These are phyloP conservation scores for Griposia aprilina DNA, from an alignment of 2,888 invertebrate genomes.

Conservation along the genomic window DNA sequence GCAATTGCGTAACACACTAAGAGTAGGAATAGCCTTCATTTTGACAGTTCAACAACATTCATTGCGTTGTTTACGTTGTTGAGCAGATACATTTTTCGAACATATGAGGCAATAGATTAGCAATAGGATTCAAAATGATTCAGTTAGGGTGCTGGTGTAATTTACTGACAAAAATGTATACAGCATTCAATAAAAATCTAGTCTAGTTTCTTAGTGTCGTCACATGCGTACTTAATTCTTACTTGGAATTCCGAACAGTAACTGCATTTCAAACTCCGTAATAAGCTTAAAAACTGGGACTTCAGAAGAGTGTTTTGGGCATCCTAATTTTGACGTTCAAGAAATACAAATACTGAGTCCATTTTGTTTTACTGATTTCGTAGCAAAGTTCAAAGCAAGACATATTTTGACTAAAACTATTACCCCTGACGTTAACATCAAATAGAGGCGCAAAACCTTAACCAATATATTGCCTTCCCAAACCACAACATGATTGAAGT, in stretches of 20 bases:
- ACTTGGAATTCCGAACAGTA: not conserved
- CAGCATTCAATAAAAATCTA: not conserved
- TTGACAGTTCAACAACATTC: not conserved
- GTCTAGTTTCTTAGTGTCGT: not conserved
- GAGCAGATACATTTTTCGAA: no score
- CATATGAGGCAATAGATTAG: no score
- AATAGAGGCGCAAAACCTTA: constrained; percentile 15
- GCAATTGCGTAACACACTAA: no score
- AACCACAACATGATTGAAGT: constrained; percentile 39
- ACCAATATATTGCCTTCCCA: constrained; percentile 19
- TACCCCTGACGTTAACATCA: constrained; percentile 1
- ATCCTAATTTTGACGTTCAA: constrained; percentile 4
- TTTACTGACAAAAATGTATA: no score
- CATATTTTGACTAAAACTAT: constrained; percentile 7
- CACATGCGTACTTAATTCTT: not conserved
- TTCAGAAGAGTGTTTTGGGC: not conserved
- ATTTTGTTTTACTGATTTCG: not conserved
- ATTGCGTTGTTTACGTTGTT: no score
- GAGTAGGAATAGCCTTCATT: no score
- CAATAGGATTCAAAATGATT: no score
- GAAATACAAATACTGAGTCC: not conserved
- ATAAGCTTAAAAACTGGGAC: constrained; percentile 12
- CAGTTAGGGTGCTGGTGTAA: not conserved
- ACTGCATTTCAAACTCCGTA: constrained; percentile 5
- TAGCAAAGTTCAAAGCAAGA: constrained; percentile 27